Percentiles rank a stretch among this genome's conserved stretches.
Evolutionary conservation across 2,797 vertebrate species (phyloP).

Genomic region (Anableps anableps): DNA sequence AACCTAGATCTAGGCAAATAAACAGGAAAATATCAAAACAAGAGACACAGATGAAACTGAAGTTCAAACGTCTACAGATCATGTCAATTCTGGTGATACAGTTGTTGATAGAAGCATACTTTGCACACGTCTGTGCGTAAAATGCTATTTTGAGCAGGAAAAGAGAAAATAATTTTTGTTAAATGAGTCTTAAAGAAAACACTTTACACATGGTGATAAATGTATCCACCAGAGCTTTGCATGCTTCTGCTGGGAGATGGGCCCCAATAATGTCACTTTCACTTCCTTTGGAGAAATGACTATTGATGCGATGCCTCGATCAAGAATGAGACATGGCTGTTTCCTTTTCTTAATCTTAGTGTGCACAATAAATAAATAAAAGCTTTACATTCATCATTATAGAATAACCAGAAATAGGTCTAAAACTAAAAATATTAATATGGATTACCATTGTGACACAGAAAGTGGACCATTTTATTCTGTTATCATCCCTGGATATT

Average conservation of each 20-base stretch:
- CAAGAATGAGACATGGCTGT: slow-evolving; percentile 4
- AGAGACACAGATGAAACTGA: too few species aligned
- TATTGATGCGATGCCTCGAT: neutral
- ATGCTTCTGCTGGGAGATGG: neutral
- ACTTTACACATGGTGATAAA: neutral
- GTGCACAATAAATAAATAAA: too few species aligned
- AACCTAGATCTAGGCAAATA: too few species aligned
- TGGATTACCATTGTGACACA: neutral
- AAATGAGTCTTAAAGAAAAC: neutral
- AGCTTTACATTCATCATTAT: neutral
- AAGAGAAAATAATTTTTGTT: too few species aligned
- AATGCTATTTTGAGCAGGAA: too few species aligned
- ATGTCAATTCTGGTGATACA: too few species aligned
- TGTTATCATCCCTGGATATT: too few species aligned
- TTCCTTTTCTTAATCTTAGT: neutral
- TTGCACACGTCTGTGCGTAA: too few species aligned
- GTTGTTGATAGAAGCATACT: too few species aligned
- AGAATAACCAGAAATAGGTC: neutral
- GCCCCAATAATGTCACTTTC: neutral
- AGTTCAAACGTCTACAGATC: too few species aligned
- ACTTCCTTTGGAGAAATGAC: neutral
- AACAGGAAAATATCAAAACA: too few species aligned
- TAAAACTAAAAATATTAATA: neutral
- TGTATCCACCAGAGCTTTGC: neutral
- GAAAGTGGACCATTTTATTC: too few species aligned